phyloP scores from a whole-genome alignment of 1,140 invertebrate species.

The Temnothorax curvispinosus region DNA sequence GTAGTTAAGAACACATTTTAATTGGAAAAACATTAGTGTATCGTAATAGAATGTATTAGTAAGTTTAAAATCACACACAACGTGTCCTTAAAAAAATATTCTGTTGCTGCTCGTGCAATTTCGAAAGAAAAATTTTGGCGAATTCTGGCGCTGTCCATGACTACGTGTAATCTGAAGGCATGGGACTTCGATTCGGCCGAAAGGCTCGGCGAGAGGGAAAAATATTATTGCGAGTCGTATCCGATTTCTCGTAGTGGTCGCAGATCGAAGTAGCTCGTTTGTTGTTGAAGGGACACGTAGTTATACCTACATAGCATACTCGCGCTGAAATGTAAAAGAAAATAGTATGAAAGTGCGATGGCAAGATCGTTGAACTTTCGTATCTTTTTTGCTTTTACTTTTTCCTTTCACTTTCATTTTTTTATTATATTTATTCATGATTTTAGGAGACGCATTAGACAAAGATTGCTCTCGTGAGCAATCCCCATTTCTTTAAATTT shows the following conservation, averaged over 20 bases:
- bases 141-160: not conserved
- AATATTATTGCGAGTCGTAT: conserved; percentile 50
- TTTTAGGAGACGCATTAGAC: not conserved
- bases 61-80: not conserved
- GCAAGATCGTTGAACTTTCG: not conserved
- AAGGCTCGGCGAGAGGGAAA: conserved; percentile 41
- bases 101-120: not conserved
- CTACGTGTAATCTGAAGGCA: conserved; percentile 13
- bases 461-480: not conserved
- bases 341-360: not conserved
- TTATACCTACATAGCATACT: conserved; percentile 22
- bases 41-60: not conserved
- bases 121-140: conserved; percentile 29
- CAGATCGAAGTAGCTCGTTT: conserved; percentile 14
- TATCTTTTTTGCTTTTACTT: not conserved
- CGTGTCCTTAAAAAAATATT: conserved; percentile 8
- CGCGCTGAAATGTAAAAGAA: conserved; percentile 2
- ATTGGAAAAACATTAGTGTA: not conserved
- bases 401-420: not conserved
- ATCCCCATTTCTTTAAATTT: not conserved
- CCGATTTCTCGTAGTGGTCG: not conserved
- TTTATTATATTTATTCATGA: not conserved
- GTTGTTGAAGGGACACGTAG: conserved; percentile 11
- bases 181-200: conserved; percentile 13
- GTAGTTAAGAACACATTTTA: not conserved